phyloP scores from a whole-genome alignment of 2,888 invertebrate species.

The Lapara coniferarum region DNA sequence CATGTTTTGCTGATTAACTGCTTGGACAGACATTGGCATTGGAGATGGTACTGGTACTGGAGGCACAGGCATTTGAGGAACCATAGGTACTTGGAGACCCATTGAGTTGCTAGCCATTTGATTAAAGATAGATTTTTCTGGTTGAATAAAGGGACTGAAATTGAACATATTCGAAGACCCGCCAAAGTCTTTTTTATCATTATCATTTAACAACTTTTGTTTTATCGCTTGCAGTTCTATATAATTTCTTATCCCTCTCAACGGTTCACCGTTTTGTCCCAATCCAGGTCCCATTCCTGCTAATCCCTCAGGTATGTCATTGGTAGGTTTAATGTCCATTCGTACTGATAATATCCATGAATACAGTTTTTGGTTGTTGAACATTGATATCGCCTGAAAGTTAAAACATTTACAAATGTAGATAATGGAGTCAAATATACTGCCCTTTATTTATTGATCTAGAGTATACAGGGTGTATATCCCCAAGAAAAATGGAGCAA shows the following conservation, averaged over 20 bases:
- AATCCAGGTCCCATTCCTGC: conserved; percentile 39
- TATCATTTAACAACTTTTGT: conserved; percentile 33
- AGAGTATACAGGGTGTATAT: too few relatives aligned
- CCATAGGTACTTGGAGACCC: background rate
- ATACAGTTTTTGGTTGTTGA: conserved; percentile 91
- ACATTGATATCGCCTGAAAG: conserved; percentile 92
- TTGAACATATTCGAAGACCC: background rate
- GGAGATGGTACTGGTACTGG: background rate
- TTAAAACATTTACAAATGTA: background rate
- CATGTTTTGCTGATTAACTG: background rate
- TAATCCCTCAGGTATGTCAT: conserved; percentile 31
- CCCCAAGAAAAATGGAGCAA: too few relatives aligned
- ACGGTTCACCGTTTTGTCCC: conserved; percentile 85
- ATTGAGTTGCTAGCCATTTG: background rate
- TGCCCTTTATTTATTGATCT: too few relatives aligned
- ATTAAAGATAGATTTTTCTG: background rate
- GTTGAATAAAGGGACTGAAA: background rate
- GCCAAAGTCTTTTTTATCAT: conserved; percentile 26
- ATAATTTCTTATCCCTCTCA: conserved; percentile 38
- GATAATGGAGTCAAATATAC: too few relatives aligned
- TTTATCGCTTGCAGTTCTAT: conserved; percentile 40
- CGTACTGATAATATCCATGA: conserved; percentile 32
- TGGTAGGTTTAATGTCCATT: conserved; percentile 33
- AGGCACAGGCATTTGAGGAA: background rate
- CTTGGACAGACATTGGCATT: background rate